Percentiles rank a stretch among this genome's conserved stretches.
Evolutionary conservation across 2,797 vertebrate genomes (phyloP).

Genomic region (Dicrostonyx torquatus): DNA sequence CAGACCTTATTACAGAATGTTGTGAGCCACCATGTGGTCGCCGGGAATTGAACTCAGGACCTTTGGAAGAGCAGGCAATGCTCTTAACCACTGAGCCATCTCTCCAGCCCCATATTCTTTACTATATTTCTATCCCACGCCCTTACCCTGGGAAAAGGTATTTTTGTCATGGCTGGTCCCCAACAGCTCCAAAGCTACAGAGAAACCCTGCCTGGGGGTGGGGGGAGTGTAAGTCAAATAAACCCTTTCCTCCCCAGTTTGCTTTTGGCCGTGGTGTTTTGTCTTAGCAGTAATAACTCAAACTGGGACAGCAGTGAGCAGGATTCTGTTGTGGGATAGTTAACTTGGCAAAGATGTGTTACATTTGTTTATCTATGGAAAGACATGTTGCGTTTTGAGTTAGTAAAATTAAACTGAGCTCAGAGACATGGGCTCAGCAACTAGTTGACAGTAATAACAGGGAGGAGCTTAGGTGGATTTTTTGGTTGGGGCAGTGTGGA

Average conservation of each 20-base stretch:
- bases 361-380: background rate
- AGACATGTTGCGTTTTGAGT: background rate
- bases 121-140: no score
- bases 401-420: background rate
- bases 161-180: no score
- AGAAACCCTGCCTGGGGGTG: no score
- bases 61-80: no score
- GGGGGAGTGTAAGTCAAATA: background rate
- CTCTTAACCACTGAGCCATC: no score
- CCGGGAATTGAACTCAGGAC: no score
- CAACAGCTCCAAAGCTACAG: no score
- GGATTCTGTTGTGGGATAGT: constrained; percentile 26
- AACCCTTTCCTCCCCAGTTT: background rate
- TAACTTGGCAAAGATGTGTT: background rate
- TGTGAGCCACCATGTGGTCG: no score
- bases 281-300: background rate
- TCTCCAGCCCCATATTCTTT: no score
- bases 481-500: background rate
- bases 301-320: background rate
- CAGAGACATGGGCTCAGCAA: background rate
- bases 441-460: background rate
- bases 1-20: no score
- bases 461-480: background rate
- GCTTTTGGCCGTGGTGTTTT: background rate
- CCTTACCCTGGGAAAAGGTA: no score